phyloP scores from a whole-genome alignment of 1,140 invertebrate genomes.

The Aphelenchoides besseyi region DNA sequence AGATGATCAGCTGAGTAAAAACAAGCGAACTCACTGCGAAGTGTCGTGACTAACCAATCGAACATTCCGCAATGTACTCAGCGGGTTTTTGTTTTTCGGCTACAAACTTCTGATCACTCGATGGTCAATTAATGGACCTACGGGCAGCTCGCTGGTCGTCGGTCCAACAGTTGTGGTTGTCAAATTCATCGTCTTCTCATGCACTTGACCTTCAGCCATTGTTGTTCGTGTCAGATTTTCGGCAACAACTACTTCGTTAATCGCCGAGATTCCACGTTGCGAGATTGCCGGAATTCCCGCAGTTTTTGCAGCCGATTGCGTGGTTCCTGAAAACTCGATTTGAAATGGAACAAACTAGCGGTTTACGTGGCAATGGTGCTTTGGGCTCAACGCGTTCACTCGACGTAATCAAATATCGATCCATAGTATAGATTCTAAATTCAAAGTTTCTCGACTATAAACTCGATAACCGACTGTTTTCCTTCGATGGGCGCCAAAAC shows the following conservation, averaged over 20 bases:
- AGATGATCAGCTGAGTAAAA: not conserved
- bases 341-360: not conserved
- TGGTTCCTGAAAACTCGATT: not conserved
- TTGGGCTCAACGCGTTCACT: conserved; percentile 4
- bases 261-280: not conserved
- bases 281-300: conserved; percentile 7
- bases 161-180: not conserved
- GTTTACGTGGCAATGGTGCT: not conserved
- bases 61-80: not conserved
- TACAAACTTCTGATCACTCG: not conserved
- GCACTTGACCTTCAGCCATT: conserved; percentile 3
- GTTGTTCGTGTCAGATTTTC: conserved; percentile 8
- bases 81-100: not conserved
- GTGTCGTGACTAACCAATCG: not conserved
- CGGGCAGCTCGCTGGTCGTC: not conserved
- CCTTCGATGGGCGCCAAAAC: conserved; percentile 17
- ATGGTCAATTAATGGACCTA: not conserved
- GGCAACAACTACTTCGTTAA: conserved; percentile 3
- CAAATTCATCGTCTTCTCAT: not conserved
- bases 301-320: conserved; percentile 9
- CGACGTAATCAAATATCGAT: not conserved
- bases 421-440: conserved; percentile 16
- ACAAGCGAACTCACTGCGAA: conserved; percentile 14
- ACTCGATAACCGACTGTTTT: not conserved
- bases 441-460: not conserved